Evolutionary conservation across 2,888 invertebrate genomes (phyloP).

Genomic region (Cataglyphis albicans): DNA sequence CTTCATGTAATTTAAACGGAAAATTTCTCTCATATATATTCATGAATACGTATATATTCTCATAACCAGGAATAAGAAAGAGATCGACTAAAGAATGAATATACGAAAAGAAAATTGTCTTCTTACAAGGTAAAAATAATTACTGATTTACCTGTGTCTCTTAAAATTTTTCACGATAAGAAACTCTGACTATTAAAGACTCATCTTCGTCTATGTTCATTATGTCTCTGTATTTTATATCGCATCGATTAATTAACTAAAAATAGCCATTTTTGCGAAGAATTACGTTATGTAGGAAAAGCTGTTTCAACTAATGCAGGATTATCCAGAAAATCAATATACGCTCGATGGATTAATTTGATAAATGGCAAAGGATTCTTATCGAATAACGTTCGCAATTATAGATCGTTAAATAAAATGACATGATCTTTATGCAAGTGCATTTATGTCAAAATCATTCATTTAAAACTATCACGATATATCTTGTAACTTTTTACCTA

Average conservation of each 20-base stretch:
- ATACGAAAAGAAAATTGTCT: conserved; percentile 54
- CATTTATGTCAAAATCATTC: neutral
- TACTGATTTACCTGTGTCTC: conserved; percentile 39
- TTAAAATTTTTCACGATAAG: conserved; percentile 52
- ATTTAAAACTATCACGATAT: neutral
- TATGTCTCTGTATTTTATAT: neutral
- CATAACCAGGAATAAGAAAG: conserved; percentile 39
- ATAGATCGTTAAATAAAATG: conserved; percentile 1
- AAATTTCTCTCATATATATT: conserved; percentile 34
- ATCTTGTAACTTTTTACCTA: neutral
- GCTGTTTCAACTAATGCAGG: conserved; percentile 21
- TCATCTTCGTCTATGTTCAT: conserved; percentile 31
- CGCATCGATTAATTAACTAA: conserved; percentile 54
- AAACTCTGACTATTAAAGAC: conserved; percentile 31
- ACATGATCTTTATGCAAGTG: neutral
- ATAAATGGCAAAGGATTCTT: conserved; percentile 14
- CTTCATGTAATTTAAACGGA: neutral
- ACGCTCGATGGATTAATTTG: conserved; percentile 18
- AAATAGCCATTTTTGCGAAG: conserved; percentile 46
- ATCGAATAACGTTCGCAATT: conserved; percentile 10
- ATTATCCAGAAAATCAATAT: conserved; percentile 41
- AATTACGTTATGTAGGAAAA: conserved; percentile 35
- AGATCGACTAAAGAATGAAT: conserved; percentile 44
- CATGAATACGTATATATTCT: conserved; percentile 6
- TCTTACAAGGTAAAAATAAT: conserved; percentile 51